These are phyloP conservation scores for Lerema accius DNA, from an alignment of 1,140 invertebrate species.

Conservation along the genomic window DNA sequence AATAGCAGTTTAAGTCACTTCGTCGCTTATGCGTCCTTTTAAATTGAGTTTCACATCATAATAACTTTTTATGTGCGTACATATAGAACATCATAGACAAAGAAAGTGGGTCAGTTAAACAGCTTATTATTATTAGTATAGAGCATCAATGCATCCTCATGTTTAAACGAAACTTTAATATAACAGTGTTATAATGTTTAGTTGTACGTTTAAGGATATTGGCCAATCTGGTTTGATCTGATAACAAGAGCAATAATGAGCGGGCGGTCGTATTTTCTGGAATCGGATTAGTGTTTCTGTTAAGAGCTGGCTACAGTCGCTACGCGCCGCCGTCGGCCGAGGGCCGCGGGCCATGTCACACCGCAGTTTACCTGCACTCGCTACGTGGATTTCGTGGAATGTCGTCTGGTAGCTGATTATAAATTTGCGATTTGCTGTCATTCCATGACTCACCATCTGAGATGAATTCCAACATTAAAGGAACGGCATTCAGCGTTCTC, in stretches of 20 bases:
- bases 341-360: constrained; percentile 35
- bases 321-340: no score
- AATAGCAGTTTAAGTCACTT: constrained; percentile 52
- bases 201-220: neutral
- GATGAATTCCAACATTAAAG: constrained; percentile 37
- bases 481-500: neutral
- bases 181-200: neutral
- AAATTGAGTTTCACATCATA: constrained; percentile 43
- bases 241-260: constrained; percentile 15
- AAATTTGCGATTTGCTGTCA: constrained; percentile 65
- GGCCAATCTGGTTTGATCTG: neutral
- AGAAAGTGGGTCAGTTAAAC: constrained; percentile 44
- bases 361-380: constrained; percentile 49
- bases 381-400: constrained; percentile 58
- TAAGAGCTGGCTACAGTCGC: constrained; percentile 26
- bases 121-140: constrained; percentile 20
- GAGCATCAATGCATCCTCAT: neutral
- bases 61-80: constrained; percentile 25
- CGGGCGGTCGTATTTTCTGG: neutral
- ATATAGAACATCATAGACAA: constrained; percentile 35
- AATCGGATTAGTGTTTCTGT: constrained; percentile 20
- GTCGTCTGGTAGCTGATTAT: constrained; percentile 65
- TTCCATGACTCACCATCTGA: constrained; percentile 58
- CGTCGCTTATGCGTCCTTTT: constrained; percentile 46
- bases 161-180: neutral